Evolutionary conservation across 2,113 vertebrate genomes (phyloP).

Genomic region (Percina caprodes): DNA sequence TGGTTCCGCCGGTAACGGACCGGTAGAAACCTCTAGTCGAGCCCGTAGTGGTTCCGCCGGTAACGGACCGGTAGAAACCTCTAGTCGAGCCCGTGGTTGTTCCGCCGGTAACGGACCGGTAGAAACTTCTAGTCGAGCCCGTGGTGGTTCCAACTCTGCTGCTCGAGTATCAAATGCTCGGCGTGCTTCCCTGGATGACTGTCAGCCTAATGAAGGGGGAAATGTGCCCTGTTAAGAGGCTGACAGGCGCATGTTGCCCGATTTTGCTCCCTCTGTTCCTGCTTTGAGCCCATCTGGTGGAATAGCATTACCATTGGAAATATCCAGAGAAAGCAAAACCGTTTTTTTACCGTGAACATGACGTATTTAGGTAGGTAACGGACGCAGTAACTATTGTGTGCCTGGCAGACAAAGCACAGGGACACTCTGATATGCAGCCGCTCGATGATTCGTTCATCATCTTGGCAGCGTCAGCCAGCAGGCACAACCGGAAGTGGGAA

Average conservation of each 20-base stretch:
- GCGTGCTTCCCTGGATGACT: background rate
- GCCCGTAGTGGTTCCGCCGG: background rate
- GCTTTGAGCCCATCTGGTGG: too few relatives aligned
- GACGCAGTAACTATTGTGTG: background rate
- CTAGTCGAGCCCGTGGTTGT: background rate
- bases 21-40: slow-evolving; percentile 42
- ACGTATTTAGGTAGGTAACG: too few relatives aligned
- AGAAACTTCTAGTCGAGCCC: slow-evolving; percentile 53
- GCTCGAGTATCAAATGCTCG: slow-evolving; percentile 19
- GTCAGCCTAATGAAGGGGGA: background rate
- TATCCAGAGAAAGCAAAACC: too few relatives aligned
- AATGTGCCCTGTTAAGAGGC: background rate
- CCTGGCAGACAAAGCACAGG: rapidly evolving
- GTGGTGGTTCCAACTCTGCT: background rate
- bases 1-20: too few relatives aligned
- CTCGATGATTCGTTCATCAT: slow-evolving; percentile 12
- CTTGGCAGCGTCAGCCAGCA: too few relatives aligned
- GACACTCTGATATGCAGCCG: rapidly evolving
- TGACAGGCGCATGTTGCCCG: background rate
- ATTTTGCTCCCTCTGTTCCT: too few relatives aligned
- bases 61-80: slow-evolving; percentile 33
- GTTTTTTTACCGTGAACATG: too few relatives aligned
- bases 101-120: too few relatives aligned
- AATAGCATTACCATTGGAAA: too few relatives aligned
- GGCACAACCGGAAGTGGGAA: background rate